Evolutionary conservation across 1,140 invertebrate species (phyloP), one percentile per base, ranked within the genome.

Genomic region (Hesperophylax magnus): DNA sequence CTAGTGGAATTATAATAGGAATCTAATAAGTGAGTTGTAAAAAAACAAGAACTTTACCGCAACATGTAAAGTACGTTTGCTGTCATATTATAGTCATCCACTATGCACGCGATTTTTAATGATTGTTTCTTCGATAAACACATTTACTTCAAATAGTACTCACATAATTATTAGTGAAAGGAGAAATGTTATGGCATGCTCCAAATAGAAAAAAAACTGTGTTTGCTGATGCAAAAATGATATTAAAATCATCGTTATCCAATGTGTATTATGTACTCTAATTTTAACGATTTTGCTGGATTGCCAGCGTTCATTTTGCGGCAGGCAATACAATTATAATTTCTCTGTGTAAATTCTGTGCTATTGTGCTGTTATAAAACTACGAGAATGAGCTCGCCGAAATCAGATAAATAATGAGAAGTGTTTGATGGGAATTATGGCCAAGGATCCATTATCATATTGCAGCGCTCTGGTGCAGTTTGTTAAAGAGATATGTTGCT

Each of bases 401-500:
- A 18, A 60, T 60, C 56, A 60, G 22, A 18, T 60, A 18, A 39
- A 39, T 39, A 74, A 74, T 53, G 71, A n/a, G 18, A 54, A 56
- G 3, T 14, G 39, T 72, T 11, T 67, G 31, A 67, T n/a, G 27
- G n/a, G 65, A 39, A 34, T 27, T 47, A 77, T 77, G 75, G 75
- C 60, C 11, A 61, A 65, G 31, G 75, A 77, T 18, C 17, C 61
- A 17, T 17, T 77, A 31, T 77, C 75, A 22, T 77, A 77, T 84
- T 90, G 89, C 78, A 87, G 86, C 54, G 87, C 88, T 15, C 86
- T 90, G 81, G 88, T 87, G 34, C 86, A 89, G 72, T 85, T 90
- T 24, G 84, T 90, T 20, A 90, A 89, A 79, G 89, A 90, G 82
- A 87, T 90, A 78, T 90, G 89, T 80, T 89, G 89, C 81, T 90